Evolutionary conservation across 2,113 vertebrate species (phyloP).

Genomic region (Dipodomys stephensi): DNA sequence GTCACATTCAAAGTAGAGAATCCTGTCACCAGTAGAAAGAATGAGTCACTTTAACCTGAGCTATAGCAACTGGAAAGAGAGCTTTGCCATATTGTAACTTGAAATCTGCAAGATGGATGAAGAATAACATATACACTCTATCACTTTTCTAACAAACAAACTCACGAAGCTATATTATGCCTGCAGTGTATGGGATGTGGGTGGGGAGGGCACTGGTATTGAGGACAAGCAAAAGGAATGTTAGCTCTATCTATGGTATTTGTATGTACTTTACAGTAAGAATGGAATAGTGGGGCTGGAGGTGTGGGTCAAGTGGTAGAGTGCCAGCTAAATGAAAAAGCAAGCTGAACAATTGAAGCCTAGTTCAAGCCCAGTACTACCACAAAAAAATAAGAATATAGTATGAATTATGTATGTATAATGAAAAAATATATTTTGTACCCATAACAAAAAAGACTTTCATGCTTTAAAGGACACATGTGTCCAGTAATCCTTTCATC

Average conservation of each 20-base stretch:
- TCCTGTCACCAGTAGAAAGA: neutral
- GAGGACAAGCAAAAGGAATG: neutral
- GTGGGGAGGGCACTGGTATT: neutral
- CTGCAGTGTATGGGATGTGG: neutral
- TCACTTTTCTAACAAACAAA: neutral
- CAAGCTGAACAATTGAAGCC: no score
- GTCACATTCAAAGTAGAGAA: neutral
- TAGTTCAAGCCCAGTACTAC: no score
- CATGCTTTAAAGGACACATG: neutral
- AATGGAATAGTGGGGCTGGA: neutral
- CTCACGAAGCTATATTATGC: neutral
- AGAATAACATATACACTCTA: neutral
- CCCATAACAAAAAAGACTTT: neutral
- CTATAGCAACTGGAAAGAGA: neutral
- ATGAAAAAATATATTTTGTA: constrained; percentile 43
- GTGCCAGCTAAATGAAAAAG: no score
- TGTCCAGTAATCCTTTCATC: neutral
- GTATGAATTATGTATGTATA: neutral
- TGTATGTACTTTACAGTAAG: neutral
- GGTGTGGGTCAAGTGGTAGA: no score
- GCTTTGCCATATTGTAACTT: neutral
- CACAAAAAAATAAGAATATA: no score
- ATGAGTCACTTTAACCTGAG: neutral
- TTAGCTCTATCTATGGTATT: neutral
- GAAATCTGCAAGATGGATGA: neutral